Percentiles rank a stretch among this genome's conserved stretches.
Evolutionary conservation across 2,888 invertebrate species (phyloP).

Genomic region (Opisthograptis luteolata): DNA sequence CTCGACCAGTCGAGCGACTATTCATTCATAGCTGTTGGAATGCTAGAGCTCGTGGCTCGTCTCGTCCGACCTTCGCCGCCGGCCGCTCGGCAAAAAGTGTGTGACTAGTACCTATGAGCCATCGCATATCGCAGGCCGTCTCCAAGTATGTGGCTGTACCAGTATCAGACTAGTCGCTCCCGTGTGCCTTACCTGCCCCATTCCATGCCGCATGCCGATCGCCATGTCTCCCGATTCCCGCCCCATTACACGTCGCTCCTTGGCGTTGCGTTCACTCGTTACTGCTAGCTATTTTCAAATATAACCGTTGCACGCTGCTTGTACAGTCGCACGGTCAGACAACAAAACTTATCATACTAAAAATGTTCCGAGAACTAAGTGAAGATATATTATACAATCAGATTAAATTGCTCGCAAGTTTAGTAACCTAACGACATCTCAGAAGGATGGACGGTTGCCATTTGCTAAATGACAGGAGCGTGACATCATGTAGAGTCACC

Average conservation of each 20-base stretch:
- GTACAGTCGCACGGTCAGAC: not conserved
- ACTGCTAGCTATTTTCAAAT: conserved; percentile 11
- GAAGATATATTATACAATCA: conserved; percentile 38
- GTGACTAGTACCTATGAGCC: too few species aligned
- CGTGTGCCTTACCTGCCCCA: conserved; percentile 49
- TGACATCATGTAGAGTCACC: conserved; percentile 47
- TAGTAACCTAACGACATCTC: conserved; percentile 41
- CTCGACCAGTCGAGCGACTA: conserved; percentile 76
- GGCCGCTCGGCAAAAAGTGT: conserved; percentile 59
- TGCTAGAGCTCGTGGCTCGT: conserved; percentile 79
- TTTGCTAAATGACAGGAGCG: conserved; percentile 46
- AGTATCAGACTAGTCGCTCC: conserved; percentile 41
- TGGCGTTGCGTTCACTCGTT: conserved; percentile 7
- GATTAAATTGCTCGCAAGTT: conserved; percentile 46
- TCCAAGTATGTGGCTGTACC: conserved; percentile 65
- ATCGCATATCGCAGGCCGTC: conserved; percentile 56
- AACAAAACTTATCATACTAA: conserved; percentile 28
- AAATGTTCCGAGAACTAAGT: conserved; percentile 39
- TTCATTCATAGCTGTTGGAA: conserved; percentile 82
- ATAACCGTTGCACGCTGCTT: conserved; percentile 10
- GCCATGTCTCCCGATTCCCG: not conserved
- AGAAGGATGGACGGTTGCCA: conserved; percentile 45
- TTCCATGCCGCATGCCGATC: conserved; percentile 34
- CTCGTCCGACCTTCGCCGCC: conserved; percentile 73
- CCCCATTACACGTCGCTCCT: conserved; percentile 3